Conservation (phyloP, 2,888 invertebrate species). For the Eurytoma adleriae region DNA sequence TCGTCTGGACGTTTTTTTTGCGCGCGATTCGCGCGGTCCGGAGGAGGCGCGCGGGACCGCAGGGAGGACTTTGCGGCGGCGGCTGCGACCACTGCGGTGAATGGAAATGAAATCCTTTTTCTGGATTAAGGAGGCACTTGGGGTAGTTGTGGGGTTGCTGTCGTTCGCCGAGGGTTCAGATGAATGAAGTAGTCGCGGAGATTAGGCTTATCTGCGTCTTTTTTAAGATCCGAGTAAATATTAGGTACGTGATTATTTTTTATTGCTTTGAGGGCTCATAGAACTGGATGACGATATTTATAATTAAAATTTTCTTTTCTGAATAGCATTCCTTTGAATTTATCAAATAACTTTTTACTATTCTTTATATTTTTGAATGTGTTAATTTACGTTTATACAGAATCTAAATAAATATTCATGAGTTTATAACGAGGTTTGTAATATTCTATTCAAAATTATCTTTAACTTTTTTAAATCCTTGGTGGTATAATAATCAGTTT, state of each 20-base stretch:
- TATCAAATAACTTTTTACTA: too few species aligned
- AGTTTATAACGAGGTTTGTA: too few species aligned
- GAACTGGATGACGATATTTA: too few species aligned
- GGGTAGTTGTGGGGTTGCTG: neutral
- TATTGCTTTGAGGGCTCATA: too few species aligned
- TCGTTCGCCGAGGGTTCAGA: neutral
- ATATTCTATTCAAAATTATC: too few species aligned
- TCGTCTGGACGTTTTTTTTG: conserved; percentile 3
- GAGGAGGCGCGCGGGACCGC: neutral
- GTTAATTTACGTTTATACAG: too few species aligned
- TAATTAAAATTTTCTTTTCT: too few species aligned
- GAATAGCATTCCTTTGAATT: too few species aligned
- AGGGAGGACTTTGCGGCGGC: neutral
- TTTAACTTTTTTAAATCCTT: too few species aligned
- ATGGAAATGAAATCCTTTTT: conserved; percentile 46
- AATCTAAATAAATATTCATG: too few species aligned
- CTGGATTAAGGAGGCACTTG: conserved; percentile 36
- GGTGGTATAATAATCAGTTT: too few species aligned
- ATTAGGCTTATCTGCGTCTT: conserved; percentile 17
- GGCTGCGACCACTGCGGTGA: neutral
- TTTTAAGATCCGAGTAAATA: conserved; percentile 23
- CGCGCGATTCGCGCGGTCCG: conserved; percentile 42
- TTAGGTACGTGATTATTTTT: neutral
- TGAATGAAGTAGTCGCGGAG: neutral
- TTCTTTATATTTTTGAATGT: too few species aligned